A percentile compares a stretch with the other conserved stretches of the same genome.
Conservation (phyloP, 2,797 vertebrate species). For the Acanthurus lineatus region DNA sequence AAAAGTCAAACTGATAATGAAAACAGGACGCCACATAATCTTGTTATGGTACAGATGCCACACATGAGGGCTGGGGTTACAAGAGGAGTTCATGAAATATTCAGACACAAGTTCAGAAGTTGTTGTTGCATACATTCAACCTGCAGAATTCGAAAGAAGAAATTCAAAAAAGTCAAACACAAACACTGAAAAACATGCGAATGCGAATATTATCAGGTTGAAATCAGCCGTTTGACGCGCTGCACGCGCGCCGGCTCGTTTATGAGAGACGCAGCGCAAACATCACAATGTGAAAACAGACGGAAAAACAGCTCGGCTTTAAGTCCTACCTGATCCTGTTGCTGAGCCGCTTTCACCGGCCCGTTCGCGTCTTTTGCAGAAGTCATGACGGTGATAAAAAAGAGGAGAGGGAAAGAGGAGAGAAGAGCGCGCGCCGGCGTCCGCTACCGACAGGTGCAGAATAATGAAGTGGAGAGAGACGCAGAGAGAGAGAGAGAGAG, state of each 20-base stretch:
- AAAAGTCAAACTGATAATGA: not conserved
- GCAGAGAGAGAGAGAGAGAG: conserved; percentile 19
- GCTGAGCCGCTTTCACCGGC: conserved; percentile 89
- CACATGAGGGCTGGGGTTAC: conserved; percentile 55
- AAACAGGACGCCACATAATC: conserved; percentile 30
- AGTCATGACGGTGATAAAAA: conserved; percentile 87
- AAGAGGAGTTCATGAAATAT: conserved; percentile 60
- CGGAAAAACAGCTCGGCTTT: not conserved
- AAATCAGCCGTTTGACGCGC: conserved; percentile 10
- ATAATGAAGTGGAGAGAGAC: conserved; percentile 59
- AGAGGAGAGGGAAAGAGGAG: conserved; percentile 26
- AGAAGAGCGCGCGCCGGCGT: conserved; percentile 29
- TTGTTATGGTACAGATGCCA: conserved; percentile 19
- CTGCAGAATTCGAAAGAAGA: not conserved
- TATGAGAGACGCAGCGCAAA: not conserved
- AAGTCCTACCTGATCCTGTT: conserved; percentile 92
- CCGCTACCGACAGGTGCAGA: conserved; percentile 73
- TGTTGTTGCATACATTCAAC: conserved; percentile 39
- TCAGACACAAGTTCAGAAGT: conserved; percentile 59
- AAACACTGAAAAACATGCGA: too few relatives aligned
- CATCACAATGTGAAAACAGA: not conserved
- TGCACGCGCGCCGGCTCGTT: not conserved
- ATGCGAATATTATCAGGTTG: not conserved
- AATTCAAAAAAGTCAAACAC: not conserved
- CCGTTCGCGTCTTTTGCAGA: conserved; percentile 90